Evolutionary conservation across 2,888 invertebrate species (phyloP), one percentile per base, ranked within the genome.

Genomic region (Zygaena filipendulae): DNA sequence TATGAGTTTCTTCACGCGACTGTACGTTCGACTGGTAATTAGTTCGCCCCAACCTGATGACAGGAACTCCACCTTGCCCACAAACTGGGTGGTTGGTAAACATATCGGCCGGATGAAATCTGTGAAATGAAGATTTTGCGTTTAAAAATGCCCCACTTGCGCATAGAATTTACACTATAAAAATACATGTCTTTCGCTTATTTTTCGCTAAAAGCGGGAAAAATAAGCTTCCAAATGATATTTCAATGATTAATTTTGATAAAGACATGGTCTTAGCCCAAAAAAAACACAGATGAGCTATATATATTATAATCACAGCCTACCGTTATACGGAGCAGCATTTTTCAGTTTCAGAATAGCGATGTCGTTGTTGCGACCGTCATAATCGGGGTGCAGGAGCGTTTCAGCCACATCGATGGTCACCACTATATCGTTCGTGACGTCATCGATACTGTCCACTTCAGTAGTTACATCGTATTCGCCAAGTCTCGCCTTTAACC

Each of bases 31-130:
- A 4, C 23, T 29, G 4, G 19, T 10, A 0, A 47, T 43, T n/a
- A 52, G 39, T 29, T 53, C 49, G 0, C 62, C 68, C 59, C 67
- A 69, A 2, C 59, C 68, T 2, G 60, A 40, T 2, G 58, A 59
- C 4, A 40, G 39, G 27, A 67, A 59, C 2, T 33, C 36, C 0
- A 39, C 33, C 16, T 39, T 33, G 0, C 28, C 32, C 5, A 40
- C 19, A 0, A 52, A 32, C 1, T 35, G 18, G 0, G 48, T 47
- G 1, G 43, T 35, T 3, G 68, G 68, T 1, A 69, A 21, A 30
- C 69, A 69, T 9, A 56, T 49, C 4, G 67, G 67, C 1, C 67
- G 50, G 20, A 68, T 62, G 42, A 64, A 69, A 33, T 69, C 69
- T 69, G 55, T n/a, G 39, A 41, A 21, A 23, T 30, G 8, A 27